phyloP scores from a whole-genome alignment of 2,888 invertebrate genomes.

The Frankliniella fusca region DNA sequence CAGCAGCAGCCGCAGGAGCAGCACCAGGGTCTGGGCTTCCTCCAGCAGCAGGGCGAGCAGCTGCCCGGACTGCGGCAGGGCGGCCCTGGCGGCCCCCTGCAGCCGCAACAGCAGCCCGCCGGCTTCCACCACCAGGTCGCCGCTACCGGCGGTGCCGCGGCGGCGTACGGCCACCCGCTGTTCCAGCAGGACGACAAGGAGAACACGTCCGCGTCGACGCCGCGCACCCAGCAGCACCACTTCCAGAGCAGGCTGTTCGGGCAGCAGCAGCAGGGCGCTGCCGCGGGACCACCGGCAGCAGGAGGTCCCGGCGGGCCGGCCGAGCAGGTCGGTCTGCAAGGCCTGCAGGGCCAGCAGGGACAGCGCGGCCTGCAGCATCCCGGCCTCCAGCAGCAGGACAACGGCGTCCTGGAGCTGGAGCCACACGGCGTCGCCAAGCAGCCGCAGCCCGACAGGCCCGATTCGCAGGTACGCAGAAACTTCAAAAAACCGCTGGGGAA shows the following conservation, averaged over 20 bases:
- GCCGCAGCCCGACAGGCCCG: background rate
- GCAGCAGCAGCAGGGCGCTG: background rate
- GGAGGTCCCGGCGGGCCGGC: background rate
- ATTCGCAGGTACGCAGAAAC: background rate
- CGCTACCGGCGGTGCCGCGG: background rate
- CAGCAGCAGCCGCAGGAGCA: background rate
- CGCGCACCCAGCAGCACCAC: background rate
- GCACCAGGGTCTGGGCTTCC: background rate
- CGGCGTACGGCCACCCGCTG: background rate
- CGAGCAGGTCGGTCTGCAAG: background rate
- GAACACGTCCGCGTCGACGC: background rate
- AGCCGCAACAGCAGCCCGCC: background rate
- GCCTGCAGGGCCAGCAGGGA: background rate
- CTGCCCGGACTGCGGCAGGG: background rate
- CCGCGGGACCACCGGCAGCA: background rate
- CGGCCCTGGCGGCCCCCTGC: no score
- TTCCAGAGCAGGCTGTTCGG: background rate
- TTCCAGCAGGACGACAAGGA: background rate
- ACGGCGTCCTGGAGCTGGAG: constrained; percentile 2
- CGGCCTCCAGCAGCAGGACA: background rate
- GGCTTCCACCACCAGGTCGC: background rate
- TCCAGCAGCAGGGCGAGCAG: background rate
- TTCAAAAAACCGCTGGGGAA: no score
- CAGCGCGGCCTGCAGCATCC: background rate
- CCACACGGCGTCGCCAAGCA: background rate